These are phyloP conservation scores for Meloidogyne chitwoodi DNA, from an alignment of 1,140 invertebrate species.

Conservation along the genomic window DNA sequence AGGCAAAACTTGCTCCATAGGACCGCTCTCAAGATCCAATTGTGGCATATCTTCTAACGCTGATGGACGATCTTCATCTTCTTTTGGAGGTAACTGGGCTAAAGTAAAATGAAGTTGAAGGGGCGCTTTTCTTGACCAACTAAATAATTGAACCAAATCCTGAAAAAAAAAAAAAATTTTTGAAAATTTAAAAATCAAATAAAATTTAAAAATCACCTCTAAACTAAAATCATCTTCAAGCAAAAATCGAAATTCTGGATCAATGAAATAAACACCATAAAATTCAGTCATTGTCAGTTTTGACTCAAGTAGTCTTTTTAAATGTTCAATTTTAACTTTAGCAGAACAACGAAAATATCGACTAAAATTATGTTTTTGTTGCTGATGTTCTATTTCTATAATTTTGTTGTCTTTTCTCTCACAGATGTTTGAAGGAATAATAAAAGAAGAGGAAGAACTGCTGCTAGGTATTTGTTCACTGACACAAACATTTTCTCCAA, in stretches of 20 bases:
- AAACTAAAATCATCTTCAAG: conserved; percentile 26
- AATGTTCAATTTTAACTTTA: conserved; percentile 11
- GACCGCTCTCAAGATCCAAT: conserved; percentile 9
- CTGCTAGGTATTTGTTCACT: background rate
- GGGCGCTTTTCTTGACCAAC: conserved; percentile 17
- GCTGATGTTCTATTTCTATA: background rate
- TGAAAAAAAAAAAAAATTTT: background rate
- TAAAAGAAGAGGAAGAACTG: background rate
- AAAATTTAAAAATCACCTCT: conserved; percentile 4
- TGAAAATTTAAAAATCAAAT: too few species aligned
- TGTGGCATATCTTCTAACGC: conserved; percentile 28
- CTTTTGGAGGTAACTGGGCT: background rate
- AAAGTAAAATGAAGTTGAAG: conserved; percentile 18
- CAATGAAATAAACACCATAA: conserved; percentile 29
- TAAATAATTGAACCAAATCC: conserved; percentile 13
- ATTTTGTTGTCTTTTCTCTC: background rate
- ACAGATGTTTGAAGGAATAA: background rate
- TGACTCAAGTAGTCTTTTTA: conserved; percentile 23
- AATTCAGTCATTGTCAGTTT: conserved; percentile 26
- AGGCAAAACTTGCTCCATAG: background rate
- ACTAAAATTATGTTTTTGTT: background rate
- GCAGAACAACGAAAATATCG: conserved; percentile 19
- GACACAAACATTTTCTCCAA: background rate
- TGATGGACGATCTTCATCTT: conserved; percentile 26
- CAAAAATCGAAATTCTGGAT: conserved; percentile 6